Conservation (phyloP, 2,888 invertebrate species). For the Mystacides longicornis region DNA sequence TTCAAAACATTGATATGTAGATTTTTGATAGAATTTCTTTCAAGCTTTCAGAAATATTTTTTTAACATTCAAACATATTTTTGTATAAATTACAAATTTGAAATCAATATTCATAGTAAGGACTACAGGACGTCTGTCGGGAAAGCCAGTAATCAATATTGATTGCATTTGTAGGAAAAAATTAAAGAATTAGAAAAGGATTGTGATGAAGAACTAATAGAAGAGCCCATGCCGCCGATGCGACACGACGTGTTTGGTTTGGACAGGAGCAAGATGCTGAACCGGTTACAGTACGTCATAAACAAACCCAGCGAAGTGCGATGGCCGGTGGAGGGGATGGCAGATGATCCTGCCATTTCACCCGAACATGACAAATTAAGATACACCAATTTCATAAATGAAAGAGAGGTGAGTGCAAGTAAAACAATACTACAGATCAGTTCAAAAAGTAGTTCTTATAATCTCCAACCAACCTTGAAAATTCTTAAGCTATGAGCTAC, state of each 20-base stretch:
- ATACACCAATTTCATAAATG: background rate
- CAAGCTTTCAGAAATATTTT: too few species aligned
- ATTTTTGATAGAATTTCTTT: too few species aligned
- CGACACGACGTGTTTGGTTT: slow-evolving; percentile 63
- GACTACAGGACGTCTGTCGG: too few species aligned
- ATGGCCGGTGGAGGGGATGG: background rate
- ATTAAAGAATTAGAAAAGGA: slow-evolving; percentile 11
- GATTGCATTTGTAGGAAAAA: slow-evolving; percentile 20
- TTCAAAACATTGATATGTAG: too few species aligned
- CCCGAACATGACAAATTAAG: background rate
- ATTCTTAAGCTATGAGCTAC: too few species aligned
- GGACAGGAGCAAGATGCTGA: slow-evolving; percentile 59
- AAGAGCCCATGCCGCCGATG: slow-evolving; percentile 58
- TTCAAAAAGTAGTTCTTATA: too few species aligned
- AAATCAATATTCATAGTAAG: too few species aligned
- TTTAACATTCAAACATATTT: too few species aligned
- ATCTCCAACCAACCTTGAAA: too few species aligned
- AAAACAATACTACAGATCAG: too few species aligned
- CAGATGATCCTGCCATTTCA: background rate
- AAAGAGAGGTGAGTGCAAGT: slow-evolving; percentile 15
- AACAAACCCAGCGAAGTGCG: slow-evolving; percentile 36
- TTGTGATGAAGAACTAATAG: slow-evolving; percentile 29
- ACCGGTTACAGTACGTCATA: slow-evolving; percentile 43
- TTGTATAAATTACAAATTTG: too few species aligned
- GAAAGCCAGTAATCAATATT: too few species aligned